A percentile compares a stretch with the other conserved stretches of the same genome.
Evolutionary conservation across 2,888 invertebrate species (phyloP).

Genomic region (Troglohyphantes excavatus): DNA sequence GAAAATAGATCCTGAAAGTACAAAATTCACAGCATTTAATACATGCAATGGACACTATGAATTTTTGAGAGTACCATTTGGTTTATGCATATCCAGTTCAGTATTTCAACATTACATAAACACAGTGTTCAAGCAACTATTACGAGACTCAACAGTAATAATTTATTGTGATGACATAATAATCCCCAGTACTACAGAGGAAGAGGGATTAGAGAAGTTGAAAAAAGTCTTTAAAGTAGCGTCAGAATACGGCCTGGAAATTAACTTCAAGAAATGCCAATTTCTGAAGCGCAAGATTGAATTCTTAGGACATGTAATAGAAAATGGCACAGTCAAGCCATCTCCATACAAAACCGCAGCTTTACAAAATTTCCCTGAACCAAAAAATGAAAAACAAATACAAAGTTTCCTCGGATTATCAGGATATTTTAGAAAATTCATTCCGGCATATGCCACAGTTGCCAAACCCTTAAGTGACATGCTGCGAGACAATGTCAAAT

Average conservation of each 20-base stretch:
- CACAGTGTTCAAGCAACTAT: not conserved
- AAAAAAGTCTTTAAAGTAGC: constrained; percentile 16
- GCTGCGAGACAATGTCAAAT: constrained; percentile 9
- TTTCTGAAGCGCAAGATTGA: not conserved
- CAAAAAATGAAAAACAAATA: constrained; percentile 3
- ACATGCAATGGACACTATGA: too few relatives aligned
- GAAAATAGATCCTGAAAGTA: too few relatives aligned
- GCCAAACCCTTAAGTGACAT: constrained; percentile 54
- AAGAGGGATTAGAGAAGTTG: not conserved
- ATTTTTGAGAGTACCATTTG: constrained; percentile 19
- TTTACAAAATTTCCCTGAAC: not conserved
- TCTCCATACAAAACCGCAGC: constrained; percentile 8
- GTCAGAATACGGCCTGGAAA: not conserved
- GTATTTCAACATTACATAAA: not conserved
- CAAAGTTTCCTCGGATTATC: constrained; percentile 22
- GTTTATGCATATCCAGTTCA: not conserved
- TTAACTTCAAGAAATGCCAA: constrained; percentile 34
- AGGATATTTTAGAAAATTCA: constrained; percentile 49
- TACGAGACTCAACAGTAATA: constrained; percentile 13
- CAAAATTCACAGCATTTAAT: too few relatives aligned
- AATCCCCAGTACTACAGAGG: not conserved
- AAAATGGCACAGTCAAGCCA: constrained; percentile 33
- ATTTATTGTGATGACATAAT: constrained; percentile 48
- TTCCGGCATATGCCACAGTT: constrained; percentile 22
- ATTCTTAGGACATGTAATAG: constrained; percentile 37